Percentiles rank a stretch among this genome's conserved stretches.
Conservation (phyloP, 2,797 vertebrate species). For the Macropodus opercularis region DNA sequence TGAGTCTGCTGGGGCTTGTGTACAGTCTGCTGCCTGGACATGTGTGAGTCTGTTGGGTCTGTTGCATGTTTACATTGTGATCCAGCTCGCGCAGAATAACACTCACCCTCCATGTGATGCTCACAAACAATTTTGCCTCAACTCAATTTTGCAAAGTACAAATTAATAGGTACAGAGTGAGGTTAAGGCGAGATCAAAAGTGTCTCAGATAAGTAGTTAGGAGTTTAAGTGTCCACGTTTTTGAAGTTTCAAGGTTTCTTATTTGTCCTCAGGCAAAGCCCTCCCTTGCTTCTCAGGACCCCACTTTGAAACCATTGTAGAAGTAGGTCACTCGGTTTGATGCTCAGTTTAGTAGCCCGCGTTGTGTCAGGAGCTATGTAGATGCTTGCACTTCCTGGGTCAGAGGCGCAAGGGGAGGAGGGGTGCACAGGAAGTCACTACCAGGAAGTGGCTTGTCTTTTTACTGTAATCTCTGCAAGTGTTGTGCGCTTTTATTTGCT, state of each 20-base stretch:
- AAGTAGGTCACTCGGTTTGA: conserved; percentile 61
- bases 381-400: conserved; percentile 53
- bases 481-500: conserved; percentile 28
- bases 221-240: too few species aligned
- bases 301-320: conserved; percentile 44
- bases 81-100: conserved; percentile 54
- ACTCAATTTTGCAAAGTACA: conserved; percentile 47
- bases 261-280: conserved; percentile 24
- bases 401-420: conserved; percentile 43
- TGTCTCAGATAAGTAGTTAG: conserved; percentile 45
- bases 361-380: conserved; percentile 32
- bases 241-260: too few species aligned
- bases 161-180: conserved; percentile 17
- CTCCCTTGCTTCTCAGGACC: conserved; percentile 13
- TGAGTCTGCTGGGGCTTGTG: conserved; percentile 54
- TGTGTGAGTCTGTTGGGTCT: conserved; percentile 70
- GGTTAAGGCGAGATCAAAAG: conserved; percentile 31
- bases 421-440: conserved; percentile 63
- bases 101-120: conserved; percentile 41
- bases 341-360: conserved; percentile 41
- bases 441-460: conserved; percentile 76
- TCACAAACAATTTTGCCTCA: conserved; percentile 42
- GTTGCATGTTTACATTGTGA: conserved; percentile 75
- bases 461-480: conserved; percentile 66
- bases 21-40: conserved; percentile 63